A percentile compares a stretch with the other conserved stretches of the same genome.
These are phyloP conservation scores for Chorisops tibialis DNA, from an alignment of 2,888 invertebrate genomes.

Conservation along the genomic window DNA sequence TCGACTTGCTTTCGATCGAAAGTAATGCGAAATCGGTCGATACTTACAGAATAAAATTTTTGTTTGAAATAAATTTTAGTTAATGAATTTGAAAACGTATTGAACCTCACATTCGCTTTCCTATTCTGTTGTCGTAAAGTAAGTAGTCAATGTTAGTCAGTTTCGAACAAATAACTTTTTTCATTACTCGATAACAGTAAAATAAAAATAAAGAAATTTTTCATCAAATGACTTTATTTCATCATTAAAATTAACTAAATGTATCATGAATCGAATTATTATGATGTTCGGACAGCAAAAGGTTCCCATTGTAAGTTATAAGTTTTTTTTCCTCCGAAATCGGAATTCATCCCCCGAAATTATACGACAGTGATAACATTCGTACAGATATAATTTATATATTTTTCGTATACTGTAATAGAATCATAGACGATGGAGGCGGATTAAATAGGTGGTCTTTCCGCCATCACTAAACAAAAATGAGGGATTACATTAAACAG, in stretches of 20 bases:
- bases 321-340: neutral
- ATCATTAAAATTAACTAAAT: slow-evolving; percentile 22
- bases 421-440: slow-evolving; percentile 15
- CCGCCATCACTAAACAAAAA: slow-evolving; percentile 13
- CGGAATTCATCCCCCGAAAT: slow-evolving; percentile 8
- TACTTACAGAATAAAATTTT: no score
- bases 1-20: no score
- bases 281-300: slow-evolving; percentile 2
- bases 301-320: neutral
- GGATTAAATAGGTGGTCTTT: slow-evolving; percentile 14
- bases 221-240: neutral
- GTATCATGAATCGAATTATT: slow-evolving; percentile 23
- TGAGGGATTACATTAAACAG: slow-evolving; percentile 22
- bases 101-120: no score
- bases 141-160: no score
- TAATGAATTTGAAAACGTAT: no score
- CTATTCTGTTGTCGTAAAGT: no score
- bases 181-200: no score
- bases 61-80: no score
- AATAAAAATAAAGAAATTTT: no score
- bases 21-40: no score
- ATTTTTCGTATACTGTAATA: slow-evolving; percentile 10
- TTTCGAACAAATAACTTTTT: no score
- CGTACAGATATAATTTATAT: slow-evolving; percentile 12
- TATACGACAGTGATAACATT: slow-evolving; percentile 26